phyloP scores from a whole-genome alignment of 2,888 invertebrate genomes.

The Byasa hedistus region DNA sequence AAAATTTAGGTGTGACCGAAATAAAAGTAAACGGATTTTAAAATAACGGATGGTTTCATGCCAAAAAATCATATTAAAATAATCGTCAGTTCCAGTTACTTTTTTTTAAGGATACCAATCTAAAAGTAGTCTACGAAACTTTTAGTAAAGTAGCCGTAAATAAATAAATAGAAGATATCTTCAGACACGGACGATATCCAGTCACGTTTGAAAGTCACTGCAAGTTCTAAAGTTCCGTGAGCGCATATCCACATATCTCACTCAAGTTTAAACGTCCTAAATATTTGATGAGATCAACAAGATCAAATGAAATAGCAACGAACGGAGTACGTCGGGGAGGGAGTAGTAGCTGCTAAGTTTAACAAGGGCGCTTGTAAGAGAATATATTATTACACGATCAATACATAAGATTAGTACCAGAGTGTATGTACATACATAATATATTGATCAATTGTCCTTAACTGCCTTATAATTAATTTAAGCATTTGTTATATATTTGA shows the following conservation, averaged over 20 bases:
- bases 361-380: conserved; percentile 71
- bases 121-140: neutral
- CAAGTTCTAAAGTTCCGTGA: conserved; percentile 44
- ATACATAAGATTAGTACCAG: conserved; percentile 41
- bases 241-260: conserved; percentile 53
- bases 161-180: conserved; percentile 40
- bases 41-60: too few relatives aligned
- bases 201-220: conserved; percentile 51
- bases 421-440: conserved; percentile 34
- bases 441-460: conserved; percentile 6
- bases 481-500: neutral
- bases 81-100: too few relatives aligned
- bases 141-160: conserved; percentile 1
- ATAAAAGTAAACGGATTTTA: too few relatives aligned
- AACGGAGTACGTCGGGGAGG: conserved; percentile 55
- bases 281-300: conserved; percentile 74
- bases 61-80: too few relatives aligned
- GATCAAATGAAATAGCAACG: conserved; percentile 71
- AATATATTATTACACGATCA: conserved; percentile 69
- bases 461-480: conserved; percentile 3
- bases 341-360: conserved; percentile 56
- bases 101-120: neutral
- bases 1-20: too few relatives aligned
- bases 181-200: conserved; percentile 39
- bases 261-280: conserved; percentile 71